Evolutionary conservation across 2,113 vertebrate species (phyloP).

Genomic region (Rhabdomys dilectus): DNA sequence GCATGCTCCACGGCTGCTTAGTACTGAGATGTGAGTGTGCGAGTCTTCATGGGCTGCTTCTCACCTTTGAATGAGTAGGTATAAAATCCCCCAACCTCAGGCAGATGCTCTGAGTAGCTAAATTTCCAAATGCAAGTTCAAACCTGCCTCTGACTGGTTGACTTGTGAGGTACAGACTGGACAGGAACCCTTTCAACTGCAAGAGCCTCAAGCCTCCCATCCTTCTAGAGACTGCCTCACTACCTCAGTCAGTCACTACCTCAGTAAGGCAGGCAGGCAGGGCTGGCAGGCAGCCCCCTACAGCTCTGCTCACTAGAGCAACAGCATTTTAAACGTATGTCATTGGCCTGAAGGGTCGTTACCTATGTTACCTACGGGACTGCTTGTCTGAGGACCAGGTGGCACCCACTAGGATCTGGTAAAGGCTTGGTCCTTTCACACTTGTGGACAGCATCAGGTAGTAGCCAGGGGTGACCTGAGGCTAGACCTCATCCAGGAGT

Average conservation of each 20-base stretch:
- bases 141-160: background rate
- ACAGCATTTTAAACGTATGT: constrained; percentile 40
- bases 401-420: background rate
- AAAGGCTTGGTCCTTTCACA: background rate
- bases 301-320: constrained; percentile 47
- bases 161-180: background rate
- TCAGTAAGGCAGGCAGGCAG: background rate
- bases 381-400: background rate
- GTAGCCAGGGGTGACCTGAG: background rate
- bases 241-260: background rate
- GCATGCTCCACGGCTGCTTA: constrained; percentile 56
- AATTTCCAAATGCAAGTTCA: background rate
- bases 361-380: background rate
- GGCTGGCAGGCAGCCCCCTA: background rate
- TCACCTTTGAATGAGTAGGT: constrained; percentile 44
- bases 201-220: background rate
- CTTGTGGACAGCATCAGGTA: background rate
- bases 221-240: background rate
- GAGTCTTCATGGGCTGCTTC: background rate
- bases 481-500: background rate
- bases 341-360: background rate
- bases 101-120: background rate
- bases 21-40: background rate
- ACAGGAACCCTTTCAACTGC: background rate
- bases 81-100: background rate